phyloP scores from a whole-genome alignment of 1,140 invertebrate species.

The Stegodyphus mimosarum region DNA sequence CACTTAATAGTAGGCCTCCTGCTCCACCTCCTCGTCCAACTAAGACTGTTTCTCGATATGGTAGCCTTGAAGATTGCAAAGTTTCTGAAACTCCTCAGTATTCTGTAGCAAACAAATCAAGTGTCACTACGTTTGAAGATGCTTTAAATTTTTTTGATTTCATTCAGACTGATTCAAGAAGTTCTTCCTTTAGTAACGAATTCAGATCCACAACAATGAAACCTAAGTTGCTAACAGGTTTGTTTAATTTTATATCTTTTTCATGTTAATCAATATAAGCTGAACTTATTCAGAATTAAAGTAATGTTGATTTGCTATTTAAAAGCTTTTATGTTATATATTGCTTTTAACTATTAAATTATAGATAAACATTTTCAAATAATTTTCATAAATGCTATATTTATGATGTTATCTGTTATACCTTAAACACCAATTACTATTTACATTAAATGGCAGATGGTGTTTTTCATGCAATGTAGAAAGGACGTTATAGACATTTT shows the following conservation, averaged over 20 bases:
- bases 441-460: too few species aligned
- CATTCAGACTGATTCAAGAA: constrained; percentile 11
- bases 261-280: too few species aligned
- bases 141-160: constrained; percentile 26
- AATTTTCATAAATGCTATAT: too few species aligned
- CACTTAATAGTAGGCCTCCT: constrained; percentile 36
- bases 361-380: too few species aligned
- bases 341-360: too few species aligned
- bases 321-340: too few species aligned
- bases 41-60: constrained; percentile 3
- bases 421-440: too few species aligned
- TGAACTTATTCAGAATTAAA: too few species aligned
- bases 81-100: constrained; percentile 14
- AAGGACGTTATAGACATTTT: too few species aligned
- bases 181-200: constrained; percentile 16
- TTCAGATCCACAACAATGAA: constrained; percentile 4
- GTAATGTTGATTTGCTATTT: too few species aligned
- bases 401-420: too few species aligned
- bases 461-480: too few species aligned
- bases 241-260: not conserved
- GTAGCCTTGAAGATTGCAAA: constrained; percentile 37
- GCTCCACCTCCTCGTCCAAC: constrained; percentile 32
- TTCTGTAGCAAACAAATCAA: constrained; percentile 13
- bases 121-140: constrained; percentile 36
- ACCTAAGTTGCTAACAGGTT: constrained; percentile 25